phyloP scores from a whole-genome alignment of 2,113 vertebrate species.

The Heteronetta atricapilla region DNA sequence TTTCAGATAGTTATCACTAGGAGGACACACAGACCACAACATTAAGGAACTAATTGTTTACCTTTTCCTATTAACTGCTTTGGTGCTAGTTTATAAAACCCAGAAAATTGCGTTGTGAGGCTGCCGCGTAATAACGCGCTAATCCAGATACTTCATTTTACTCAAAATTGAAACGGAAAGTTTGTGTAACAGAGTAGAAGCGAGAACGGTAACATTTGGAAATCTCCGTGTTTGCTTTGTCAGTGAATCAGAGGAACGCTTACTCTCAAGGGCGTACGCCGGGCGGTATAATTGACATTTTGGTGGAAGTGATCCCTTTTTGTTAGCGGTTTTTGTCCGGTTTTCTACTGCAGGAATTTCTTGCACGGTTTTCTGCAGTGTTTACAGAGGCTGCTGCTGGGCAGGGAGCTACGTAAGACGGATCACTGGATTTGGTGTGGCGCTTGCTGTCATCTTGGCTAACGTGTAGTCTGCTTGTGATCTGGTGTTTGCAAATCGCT shows the following conservation, averaged over 20 bases:
- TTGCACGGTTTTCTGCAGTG: not conserved
- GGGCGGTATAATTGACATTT: not conserved
- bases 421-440: rapidly evolving
- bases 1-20: constrained; percentile 68
- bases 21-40: constrained; percentile 68
- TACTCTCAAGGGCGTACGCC: rapidly evolving
- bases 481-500: constrained; percentile 20
- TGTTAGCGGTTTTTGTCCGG: rapidly evolving
- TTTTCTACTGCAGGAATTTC: not conserved
- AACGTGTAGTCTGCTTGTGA: not conserved
- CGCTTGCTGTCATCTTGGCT: not conserved
- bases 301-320: not conserved
- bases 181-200: not conserved
- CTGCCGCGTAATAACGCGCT: not conserved
- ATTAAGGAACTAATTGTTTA: constrained; percentile 34
- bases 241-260: not conserved
- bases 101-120: not conserved
- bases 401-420: rapidly evolving
- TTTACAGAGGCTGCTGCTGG: not conserved
- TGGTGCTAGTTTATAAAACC: not conserved
- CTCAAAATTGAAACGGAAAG: not conserved
- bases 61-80: not conserved
- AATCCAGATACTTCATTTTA: not conserved
- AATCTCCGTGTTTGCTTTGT: not conserved
- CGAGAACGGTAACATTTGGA: not conserved